These are phyloP conservation scores for Pollimyrus isidori DNA, from an alignment of 2,113 vertebrate genomes.

Conservation along the genomic window DNA sequence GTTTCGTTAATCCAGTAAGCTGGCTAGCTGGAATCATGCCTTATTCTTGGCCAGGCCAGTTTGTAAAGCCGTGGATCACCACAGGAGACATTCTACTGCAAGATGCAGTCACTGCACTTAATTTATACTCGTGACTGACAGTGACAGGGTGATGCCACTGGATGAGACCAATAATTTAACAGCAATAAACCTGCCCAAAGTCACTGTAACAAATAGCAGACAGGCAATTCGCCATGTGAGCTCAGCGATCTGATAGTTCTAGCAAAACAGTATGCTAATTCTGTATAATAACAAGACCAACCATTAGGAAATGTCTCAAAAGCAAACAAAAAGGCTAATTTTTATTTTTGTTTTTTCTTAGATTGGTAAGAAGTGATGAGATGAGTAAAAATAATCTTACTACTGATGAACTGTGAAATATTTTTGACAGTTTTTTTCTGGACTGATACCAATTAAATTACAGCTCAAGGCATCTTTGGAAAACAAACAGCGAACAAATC, in stretches of 20 bases:
- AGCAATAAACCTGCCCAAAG: not conserved
- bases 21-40: not conserved
- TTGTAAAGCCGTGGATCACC: not conserved
- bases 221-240: not conserved
- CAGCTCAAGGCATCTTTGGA: not conserved
- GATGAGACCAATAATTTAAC: not conserved
- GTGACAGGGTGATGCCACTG: not conserved
- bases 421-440: not conserved
- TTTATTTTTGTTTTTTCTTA: not conserved
- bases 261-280: not conserved
- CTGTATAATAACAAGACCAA: not conserved
- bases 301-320: not conserved
- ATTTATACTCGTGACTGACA: not conserved
- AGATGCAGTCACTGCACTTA: not conserved
- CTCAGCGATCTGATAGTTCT: not conserved
- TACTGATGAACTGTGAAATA: not conserved
- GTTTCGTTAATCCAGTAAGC: not conserved
- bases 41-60: not conserved
- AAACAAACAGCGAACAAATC: not conserved
- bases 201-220: not conserved
- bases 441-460: not conserved
- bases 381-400: not conserved
- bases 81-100: not conserved
- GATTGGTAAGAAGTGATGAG: not conserved
- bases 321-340: not conserved